Conservation (phyloP, 2,113 vertebrate species). For the Ophthalmotilapia sp. region DNA sequence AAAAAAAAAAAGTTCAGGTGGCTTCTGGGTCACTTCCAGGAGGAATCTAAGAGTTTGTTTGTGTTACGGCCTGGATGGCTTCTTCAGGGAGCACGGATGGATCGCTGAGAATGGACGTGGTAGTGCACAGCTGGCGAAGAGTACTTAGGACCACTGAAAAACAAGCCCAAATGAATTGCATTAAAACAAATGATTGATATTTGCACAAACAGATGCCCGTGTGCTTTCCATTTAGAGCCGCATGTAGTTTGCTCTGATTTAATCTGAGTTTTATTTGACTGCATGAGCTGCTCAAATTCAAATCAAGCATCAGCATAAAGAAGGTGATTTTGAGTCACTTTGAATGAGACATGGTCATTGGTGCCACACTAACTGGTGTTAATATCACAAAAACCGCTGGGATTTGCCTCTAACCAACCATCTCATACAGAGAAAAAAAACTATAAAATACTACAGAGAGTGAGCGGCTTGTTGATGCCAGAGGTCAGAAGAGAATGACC, state of each 20-base stretch:
- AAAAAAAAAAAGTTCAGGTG: background rate
- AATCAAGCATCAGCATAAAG: background rate
- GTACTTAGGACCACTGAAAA: slow-evolving; percentile 82
- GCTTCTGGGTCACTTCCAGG: background rate
- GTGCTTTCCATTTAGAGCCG: background rate
- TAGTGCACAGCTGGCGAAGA: slow-evolving; percentile 85
- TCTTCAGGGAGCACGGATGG: slow-evolving; percentile 82
- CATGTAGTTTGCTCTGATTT: background rate
- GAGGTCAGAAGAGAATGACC: background rate
- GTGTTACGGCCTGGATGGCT: slow-evolving; percentile 74
- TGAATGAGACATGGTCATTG: background rate
- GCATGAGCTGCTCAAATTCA: background rate
- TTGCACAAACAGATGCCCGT: background rate
- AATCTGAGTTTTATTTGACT: background rate
- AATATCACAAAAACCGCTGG: background rate
- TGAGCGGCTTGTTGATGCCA: background rate
- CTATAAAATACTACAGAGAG: background rate
- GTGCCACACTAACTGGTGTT: background rate
- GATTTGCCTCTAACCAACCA: background rate
- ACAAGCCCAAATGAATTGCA: background rate
- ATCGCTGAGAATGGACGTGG: slow-evolving; percentile 84
- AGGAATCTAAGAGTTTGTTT: slow-evolving; percentile 62
- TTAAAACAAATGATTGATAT: background rate
- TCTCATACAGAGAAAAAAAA: background rate
- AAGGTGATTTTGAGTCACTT: background rate